Percentiles rank a stretch among this genome's conserved stretches.
Evolutionary conservation across 2,888 invertebrate genomes (phyloP).

Genomic region (Drosophila neonasuta): DNA sequence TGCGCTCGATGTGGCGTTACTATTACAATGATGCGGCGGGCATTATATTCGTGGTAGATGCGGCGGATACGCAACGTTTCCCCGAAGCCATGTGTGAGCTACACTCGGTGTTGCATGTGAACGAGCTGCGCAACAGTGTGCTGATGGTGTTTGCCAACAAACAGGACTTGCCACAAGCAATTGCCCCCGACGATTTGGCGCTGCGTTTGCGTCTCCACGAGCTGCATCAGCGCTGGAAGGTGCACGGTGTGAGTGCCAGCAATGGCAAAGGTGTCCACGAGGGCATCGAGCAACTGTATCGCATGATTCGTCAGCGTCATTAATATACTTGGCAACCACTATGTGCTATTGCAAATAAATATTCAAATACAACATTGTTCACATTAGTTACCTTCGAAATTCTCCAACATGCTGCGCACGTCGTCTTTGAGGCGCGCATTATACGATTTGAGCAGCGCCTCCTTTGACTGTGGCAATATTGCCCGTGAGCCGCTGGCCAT

Average conservation of each 20-base stretch:
- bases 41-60: conserved; percentile 76
- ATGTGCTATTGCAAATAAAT: too few species aligned
- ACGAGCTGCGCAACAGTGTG: conserved; percentile 63
- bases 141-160: conserved; percentile 76
- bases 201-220: conserved; percentile 27
- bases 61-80: conserved; percentile 65
- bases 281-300: conserved; percentile 42
- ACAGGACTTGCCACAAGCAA: conserved; percentile 72
- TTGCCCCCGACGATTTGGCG: conserved; percentile 42
- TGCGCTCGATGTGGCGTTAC: conserved; percentile 76
- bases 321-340: not conserved
- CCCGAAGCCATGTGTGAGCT: conserved; percentile 65
- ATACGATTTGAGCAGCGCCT: conserved; percentile 96
- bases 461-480: conserved; percentile 93
- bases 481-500: conserved; percentile 55
- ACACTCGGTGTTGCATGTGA: conserved; percentile 60
- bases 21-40: conserved; percentile 72
- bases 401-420: conserved; percentile 98
- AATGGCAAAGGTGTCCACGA: conserved; percentile 22
- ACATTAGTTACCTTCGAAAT: conserved; percentile 91
- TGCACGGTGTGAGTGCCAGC: conserved; percentile 40
- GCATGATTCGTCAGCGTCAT: conserved; percentile 36
- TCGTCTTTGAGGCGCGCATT: conserved; percentile 97
- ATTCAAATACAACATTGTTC: too few species aligned
- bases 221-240: conserved; percentile 32